Conservation (phyloP, 2,113 vertebrate species). For the Mastomys natalensis region DNA sequence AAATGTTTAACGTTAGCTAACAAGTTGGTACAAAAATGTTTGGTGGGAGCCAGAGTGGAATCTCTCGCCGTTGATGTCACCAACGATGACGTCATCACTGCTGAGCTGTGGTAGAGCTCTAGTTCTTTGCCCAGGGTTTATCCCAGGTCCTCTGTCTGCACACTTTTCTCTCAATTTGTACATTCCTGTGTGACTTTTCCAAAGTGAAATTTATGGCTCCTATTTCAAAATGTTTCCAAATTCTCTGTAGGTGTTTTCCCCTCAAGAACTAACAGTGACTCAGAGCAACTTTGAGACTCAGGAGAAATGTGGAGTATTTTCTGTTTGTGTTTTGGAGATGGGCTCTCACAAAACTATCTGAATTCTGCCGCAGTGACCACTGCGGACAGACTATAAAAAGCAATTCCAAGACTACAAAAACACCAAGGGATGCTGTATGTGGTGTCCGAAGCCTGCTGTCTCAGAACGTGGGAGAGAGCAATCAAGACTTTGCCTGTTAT, state of each 20-base stretch:
- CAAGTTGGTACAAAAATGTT: slow-evolving; percentile 35
- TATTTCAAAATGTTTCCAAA: slow-evolving; percentile 38
- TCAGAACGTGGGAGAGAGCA: not conserved
- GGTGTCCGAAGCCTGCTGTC: too few relatives aligned
- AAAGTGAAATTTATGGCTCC: slow-evolving; percentile 13
- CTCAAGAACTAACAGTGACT: not conserved
- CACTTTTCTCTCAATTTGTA: not conserved
- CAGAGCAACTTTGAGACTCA: not conserved
- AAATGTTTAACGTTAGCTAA: slow-evolving; percentile 27
- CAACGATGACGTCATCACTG: not conserved
- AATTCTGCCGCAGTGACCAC: not conserved
- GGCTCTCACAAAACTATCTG: not conserved
- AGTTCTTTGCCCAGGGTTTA: not conserved
- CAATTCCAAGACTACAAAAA: not conserved
- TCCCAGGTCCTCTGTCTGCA: not conserved
- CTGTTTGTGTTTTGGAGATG: not conserved
- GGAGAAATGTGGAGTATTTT: not conserved
- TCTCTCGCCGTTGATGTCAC: slow-evolving; percentile 42
- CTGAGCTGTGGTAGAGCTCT: not conserved
- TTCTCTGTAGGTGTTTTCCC: not conserved
- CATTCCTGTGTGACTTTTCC: slow-evolving; percentile 12
- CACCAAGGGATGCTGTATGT: not conserved
- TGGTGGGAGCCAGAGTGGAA: not conserved
- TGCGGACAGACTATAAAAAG: slow-evolving; percentile 18
- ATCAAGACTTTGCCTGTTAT: not conserved